Conservation (phyloP, 2,113 vertebrate species). For the Kryptolebias marmoratus region DNA sequence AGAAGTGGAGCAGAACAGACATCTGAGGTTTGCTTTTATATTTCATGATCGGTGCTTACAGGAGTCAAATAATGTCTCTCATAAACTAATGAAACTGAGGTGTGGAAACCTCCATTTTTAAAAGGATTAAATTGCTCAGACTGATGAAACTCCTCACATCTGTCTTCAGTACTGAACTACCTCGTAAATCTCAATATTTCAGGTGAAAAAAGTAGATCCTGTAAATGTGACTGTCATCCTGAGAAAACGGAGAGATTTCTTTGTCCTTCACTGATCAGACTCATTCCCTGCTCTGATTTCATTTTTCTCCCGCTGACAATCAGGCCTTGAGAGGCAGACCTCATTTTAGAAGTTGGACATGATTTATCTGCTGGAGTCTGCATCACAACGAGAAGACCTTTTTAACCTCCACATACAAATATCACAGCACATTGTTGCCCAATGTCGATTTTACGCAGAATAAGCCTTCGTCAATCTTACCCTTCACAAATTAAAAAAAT, state of each 20-base stretch:
- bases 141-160: neutral
- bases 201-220: conserved; percentile 2
- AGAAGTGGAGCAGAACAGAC: neutral
- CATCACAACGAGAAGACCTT: conserved; percentile 17
- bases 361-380: conserved; percentile 53
- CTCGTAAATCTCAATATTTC: conserved; percentile 38
- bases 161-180: neutral
- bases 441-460: conserved; percentile 32
- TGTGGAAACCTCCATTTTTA: neutral
- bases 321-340: too few relatives aligned
- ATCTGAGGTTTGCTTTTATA: neutral
- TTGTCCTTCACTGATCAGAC: too few relatives aligned
- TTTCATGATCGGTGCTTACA: conserved; percentile 3
- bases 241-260: too few relatives aligned
- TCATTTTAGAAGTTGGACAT: too few relatives aligned
- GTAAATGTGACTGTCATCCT: too few relatives aligned
- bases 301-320: too few relatives aligned
- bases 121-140: neutral
- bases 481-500: conserved; percentile 42
- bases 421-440: conserved; percentile 34
- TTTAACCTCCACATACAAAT: conserved; percentile 19
- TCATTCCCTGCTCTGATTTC: too few relatives aligned
- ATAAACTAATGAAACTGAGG: conserved; percentile 3
- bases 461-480: conserved; percentile 31
- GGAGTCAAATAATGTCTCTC: conserved; percentile 2